These are phyloP conservation scores for Eurosta solidaginis DNA, from an alignment of 1,140 invertebrate species.

Conservation along the genomic window DNA sequence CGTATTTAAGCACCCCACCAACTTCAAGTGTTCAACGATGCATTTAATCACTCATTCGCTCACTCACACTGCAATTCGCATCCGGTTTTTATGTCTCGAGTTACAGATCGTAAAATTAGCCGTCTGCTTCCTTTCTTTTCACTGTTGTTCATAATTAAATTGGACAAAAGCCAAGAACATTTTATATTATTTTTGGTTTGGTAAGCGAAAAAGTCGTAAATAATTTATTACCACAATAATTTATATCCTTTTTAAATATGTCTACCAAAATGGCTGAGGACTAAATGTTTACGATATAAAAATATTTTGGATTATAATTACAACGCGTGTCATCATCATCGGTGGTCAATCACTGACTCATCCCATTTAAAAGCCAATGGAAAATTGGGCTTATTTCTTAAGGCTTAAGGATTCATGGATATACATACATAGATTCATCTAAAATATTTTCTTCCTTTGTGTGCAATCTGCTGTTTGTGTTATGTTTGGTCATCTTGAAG, in stretches of 20 bases:
- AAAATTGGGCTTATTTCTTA: no score
- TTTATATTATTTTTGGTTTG: conserved; percentile 9
- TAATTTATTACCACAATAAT: conserved; percentile 2
- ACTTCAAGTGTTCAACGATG: neutral
- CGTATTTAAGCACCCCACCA: neutral
- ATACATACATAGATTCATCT: no score
- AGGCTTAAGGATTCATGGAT: no score
- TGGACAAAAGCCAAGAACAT: neutral
- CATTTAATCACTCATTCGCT: neutral
- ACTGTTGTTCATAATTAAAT: neutral
- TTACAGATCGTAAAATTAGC: conserved; percentile 23
- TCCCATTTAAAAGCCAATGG: no score
- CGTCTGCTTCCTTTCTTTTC: neutral
- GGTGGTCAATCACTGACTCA: neutral
- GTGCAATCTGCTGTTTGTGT: no score
- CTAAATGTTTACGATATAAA: conserved; percentile 19
- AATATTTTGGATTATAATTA: conserved; percentile 1
- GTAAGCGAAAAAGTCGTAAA: conserved; percentile 1
- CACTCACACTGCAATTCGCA: neutral
- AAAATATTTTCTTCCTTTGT: no score
- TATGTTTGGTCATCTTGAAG: no score
- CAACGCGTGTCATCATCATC: neutral
- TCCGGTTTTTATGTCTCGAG: conserved; percentile 13
- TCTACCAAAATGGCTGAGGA: conserved; percentile 2
- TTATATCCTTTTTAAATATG: conserved; percentile 25